Evolutionary conservation across 1,140 invertebrate genomes (phyloP).

Genomic region (Goniozus legneri): DNA sequence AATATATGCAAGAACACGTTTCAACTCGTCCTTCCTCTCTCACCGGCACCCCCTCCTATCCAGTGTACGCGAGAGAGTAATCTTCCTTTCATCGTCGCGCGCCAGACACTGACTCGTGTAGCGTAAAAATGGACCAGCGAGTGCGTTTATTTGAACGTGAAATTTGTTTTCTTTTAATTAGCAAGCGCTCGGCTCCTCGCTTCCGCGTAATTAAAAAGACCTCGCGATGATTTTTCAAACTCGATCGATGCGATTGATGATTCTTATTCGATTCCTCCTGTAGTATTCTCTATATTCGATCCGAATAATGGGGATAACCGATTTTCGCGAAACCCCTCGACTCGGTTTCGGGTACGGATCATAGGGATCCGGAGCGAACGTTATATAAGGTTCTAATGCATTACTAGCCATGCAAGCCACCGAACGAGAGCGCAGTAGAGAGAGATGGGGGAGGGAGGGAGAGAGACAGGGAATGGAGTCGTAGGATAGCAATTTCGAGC

Average conservation of each 20-base stretch:
- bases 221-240: too few relatives aligned
- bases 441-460: too few relatives aligned
- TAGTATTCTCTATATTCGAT: too few relatives aligned
- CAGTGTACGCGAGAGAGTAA: slow-evolving; percentile 10
- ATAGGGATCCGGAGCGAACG: slow-evolving; percentile 28
- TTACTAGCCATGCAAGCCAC: slow-evolving; percentile 23
- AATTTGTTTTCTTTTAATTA: too few relatives aligned
- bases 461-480: slow-evolving; percentile 47
- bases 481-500: slow-evolving; percentile 57
- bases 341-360: slow-evolving; percentile 47
- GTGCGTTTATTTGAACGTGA: too few relatives aligned
- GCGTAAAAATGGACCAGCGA: slow-evolving; percentile 6
- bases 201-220: too few relatives aligned
- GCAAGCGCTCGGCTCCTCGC: too few relatives aligned
- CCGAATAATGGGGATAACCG: too few relatives aligned
- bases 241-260: too few relatives aligned
- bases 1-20: slow-evolving; percentile 37
- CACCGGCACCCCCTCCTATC: slow-evolving; percentile 5
- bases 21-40: slow-evolving; percentile 15
- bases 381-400: slow-evolving; percentile 48
- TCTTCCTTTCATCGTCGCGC: slow-evolving; percentile 19
- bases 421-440: too few relatives aligned
- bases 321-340: too few relatives aligned
- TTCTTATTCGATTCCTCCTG: too few relatives aligned
- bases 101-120: slow-evolving; percentile 16